Evolutionary conservation across 2,113 vertebrate species (phyloP).

Genomic region (Laticauda colubrina): DNA sequence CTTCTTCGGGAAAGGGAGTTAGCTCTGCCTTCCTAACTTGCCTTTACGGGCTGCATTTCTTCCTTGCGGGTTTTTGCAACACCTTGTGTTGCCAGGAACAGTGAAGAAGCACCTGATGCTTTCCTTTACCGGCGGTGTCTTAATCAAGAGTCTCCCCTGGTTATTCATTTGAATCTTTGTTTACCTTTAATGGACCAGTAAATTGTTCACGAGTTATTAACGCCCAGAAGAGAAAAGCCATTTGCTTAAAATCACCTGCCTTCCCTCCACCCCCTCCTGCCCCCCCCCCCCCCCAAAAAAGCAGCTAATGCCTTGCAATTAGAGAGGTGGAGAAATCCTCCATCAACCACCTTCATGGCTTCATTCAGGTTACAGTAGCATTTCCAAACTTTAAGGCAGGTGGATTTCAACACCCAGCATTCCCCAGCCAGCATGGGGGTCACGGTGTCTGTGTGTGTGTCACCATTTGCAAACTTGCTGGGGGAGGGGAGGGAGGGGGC

Average conservation of each 20-base stretch:
- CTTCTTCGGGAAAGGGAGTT: neutral
- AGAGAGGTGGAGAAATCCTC: neutral
- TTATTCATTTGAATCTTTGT: constrained; percentile 28
- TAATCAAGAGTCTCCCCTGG: constrained; percentile 12
- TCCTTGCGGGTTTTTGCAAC: no score
- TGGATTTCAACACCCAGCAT: neutral
- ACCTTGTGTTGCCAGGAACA: neutral
- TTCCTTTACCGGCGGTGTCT: neutral
- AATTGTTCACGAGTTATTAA: constrained; percentile 24
- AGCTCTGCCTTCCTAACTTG: neutral
- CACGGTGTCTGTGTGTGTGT: no score
- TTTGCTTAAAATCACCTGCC: constrained; percentile 14
- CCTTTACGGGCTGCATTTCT: neutral
- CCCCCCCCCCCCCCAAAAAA: neutral
- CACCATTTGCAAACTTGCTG: no score
- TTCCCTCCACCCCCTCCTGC: neutral
- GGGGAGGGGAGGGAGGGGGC: no score
- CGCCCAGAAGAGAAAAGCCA: neutral
- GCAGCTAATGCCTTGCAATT: neutral
- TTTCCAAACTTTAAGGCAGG: neutral
- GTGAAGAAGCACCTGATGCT: no score
- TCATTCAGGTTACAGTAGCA: neutral
- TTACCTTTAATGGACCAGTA: constrained; percentile 33
- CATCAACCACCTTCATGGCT: neutral
- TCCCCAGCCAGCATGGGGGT: neutral